Conservation (phyloP, 2,888 invertebrate genomes). For the Norana najaformis region DNA sequence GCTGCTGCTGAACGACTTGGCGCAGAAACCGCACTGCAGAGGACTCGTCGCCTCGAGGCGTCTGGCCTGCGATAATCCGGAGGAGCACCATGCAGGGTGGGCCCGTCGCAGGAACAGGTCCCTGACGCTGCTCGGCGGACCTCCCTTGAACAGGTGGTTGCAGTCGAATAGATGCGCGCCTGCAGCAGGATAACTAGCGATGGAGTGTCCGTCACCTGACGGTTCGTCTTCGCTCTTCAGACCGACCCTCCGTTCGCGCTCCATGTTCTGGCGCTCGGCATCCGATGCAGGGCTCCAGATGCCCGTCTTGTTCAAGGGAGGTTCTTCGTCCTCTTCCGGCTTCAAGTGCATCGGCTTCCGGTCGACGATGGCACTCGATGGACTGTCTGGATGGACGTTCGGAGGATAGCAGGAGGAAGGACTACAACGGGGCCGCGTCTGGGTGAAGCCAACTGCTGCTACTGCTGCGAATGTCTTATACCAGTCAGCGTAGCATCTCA, state of each 20-base stretch:
- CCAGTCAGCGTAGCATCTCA: not conserved
- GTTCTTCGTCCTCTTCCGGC: conserved; percentile 8
- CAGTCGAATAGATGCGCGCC: not conserved
- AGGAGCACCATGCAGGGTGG: not conserved
- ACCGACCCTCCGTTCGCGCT: not conserved
- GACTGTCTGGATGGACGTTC: not conserved
- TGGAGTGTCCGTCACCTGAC: not conserved
- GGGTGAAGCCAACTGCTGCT: not conserved
- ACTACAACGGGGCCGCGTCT: not conserved
- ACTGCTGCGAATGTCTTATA: not conserved
- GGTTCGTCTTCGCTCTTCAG: not conserved
- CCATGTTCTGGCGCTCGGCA: conserved; percentile 27
- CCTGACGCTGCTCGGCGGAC: not conserved
- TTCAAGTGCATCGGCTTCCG: not conserved
- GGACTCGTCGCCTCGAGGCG: not conserved
- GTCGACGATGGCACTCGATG: not conserved
- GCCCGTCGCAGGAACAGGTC: not conserved
- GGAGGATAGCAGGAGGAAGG: conserved; percentile 2
- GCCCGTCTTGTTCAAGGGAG: not conserved
- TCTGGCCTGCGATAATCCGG: not conserved
- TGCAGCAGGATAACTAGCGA: not conserved
- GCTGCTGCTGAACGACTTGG: conserved; percentile 96
- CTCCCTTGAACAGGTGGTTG: not conserved
- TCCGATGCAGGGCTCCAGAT: conserved; percentile 40
- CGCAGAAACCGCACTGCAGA: conserved; percentile 81